Evolutionary conservation across 2,888 invertebrate species (phyloP).

Genomic region (Agrotis puta): DNA sequence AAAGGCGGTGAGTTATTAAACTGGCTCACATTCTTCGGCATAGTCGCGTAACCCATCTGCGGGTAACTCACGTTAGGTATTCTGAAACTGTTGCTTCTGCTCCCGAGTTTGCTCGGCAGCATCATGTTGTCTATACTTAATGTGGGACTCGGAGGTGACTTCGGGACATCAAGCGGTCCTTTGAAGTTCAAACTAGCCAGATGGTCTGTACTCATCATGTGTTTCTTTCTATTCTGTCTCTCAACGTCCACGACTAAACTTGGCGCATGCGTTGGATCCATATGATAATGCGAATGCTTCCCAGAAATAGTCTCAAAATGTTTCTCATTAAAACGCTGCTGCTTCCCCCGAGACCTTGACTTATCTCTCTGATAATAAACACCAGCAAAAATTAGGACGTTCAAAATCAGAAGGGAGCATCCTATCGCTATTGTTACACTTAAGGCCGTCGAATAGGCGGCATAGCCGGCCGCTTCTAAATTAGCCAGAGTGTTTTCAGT

Average conservation of each 20-base stretch:
- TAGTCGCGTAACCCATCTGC: constrained; percentile 90
- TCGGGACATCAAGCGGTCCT: constrained; percentile 90
- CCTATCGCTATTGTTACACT: constrained; percentile 96
- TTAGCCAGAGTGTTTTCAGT: constrained; percentile 94
- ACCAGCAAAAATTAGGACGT: constrained; percentile 96
- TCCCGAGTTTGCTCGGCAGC: constrained; percentile 89
- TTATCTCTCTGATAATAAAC: constrained; percentile 96
- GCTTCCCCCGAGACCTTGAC: constrained; percentile 92
- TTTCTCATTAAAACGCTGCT: constrained; percentile 93
- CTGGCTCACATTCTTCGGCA: constrained; percentile 92
- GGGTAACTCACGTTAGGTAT: constrained; percentile 86
- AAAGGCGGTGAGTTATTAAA: constrained; percentile 88
- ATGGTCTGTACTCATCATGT: constrained; percentile 88
- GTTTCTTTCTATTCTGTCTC: constrained; percentile 87
- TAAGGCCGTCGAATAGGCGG: constrained; percentile 94
- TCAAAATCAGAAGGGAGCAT: constrained; percentile 95
- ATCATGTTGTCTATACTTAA: constrained; percentile 91
- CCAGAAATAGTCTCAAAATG: constrained; percentile 94
- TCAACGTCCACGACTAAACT: constrained; percentile 96
- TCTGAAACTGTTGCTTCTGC: constrained; percentile 87
- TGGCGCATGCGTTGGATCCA: constrained; percentile 94
- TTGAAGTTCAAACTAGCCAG: constrained; percentile 91
- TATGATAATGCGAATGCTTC: constrained; percentile 95
- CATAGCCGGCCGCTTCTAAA: constrained; percentile 95
- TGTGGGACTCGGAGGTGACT: constrained; percentile 92